Evolutionary conservation across 2,113 vertebrate species (phyloP).

Genomic region (Glaucomys volans): DNA sequence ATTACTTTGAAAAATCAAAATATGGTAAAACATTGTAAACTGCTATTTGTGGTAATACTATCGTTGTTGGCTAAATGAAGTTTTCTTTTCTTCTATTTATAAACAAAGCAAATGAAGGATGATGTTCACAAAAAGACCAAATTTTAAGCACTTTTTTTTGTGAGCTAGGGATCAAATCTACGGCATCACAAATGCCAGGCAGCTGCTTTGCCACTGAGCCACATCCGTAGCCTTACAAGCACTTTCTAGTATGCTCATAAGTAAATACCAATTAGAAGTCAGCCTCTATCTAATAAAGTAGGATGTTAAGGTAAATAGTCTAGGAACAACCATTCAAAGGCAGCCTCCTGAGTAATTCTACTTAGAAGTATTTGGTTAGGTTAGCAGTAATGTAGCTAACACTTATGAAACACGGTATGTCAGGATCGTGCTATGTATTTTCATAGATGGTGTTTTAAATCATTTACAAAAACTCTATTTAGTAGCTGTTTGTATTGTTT

Average conservation of each 20-base stretch:
- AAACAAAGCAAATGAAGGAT: constrained; percentile 39
- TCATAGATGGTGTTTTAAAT: not conserved
- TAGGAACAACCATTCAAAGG: not conserved
- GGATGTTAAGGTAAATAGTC: not conserved
- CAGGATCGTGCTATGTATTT: not conserved
- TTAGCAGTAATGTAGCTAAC: not conserved
- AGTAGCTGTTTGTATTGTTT: not conserved
- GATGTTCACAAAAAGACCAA: constrained; percentile 3
- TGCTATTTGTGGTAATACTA: constrained; percentile 15
- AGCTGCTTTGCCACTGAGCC: too few species aligned
- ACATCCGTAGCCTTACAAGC: too few species aligned
- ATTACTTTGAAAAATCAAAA: constrained; percentile 57
- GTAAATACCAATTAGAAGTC: constrained; percentile 43
- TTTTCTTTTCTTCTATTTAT: constrained; percentile 42
- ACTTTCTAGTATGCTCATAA: not conserved
- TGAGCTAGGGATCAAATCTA: too few species aligned
- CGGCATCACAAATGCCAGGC: too few species aligned
- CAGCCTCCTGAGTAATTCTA: not conserved
- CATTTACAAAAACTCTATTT: not conserved
- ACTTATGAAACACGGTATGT: not conserved
- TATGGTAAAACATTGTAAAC: constrained; percentile 29
- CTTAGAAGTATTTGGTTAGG: not conserved
- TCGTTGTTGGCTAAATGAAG: constrained; percentile 6
- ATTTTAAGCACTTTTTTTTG: not conserved
- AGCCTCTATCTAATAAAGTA: constrained; percentile 29